These are phyloP conservation scores for Xiphias gladius DNA, from an alignment of 2,113 vertebrate species.

Conservation along the genomic window DNA sequence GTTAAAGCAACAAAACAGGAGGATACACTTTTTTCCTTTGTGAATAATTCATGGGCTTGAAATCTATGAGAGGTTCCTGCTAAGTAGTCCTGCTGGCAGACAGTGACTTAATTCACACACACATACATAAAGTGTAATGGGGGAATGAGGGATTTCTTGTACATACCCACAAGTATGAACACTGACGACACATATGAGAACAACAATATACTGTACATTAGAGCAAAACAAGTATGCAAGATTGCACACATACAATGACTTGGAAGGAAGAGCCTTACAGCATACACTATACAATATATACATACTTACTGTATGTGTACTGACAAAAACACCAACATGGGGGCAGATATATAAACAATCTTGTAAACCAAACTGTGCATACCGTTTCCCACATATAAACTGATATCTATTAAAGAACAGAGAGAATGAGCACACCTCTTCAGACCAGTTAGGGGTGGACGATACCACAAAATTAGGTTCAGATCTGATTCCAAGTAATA, in stretches of 20 bases:
- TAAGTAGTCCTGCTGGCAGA: constrained; percentile 60
- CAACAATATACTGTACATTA: neutral
- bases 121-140: neutral
- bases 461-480: too few species aligned
- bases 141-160: neutral
- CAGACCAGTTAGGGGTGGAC: too few species aligned
- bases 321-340: neutral
- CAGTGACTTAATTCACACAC: constrained; percentile 34
- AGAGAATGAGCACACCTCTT: too few species aligned
- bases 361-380: too few species aligned
- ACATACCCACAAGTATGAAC: neutral
- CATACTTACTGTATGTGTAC: too few species aligned
- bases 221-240: neutral
- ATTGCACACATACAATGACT: too few species aligned
- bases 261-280: too few species aligned
- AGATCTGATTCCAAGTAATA: too few species aligned
- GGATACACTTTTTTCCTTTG: constrained; percentile 44
- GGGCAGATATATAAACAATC: too few species aligned
- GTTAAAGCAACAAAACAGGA: constrained; percentile 42
- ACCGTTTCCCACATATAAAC: too few species aligned
- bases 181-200: neutral
- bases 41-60: constrained; percentile 74
- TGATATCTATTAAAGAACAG: too few species aligned
- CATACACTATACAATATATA: neutral
- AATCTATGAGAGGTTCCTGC: constrained; percentile 62